Conservation (phyloP, 2,797 vertebrate species). For the Melanotaenia parkinsoni region DNA sequence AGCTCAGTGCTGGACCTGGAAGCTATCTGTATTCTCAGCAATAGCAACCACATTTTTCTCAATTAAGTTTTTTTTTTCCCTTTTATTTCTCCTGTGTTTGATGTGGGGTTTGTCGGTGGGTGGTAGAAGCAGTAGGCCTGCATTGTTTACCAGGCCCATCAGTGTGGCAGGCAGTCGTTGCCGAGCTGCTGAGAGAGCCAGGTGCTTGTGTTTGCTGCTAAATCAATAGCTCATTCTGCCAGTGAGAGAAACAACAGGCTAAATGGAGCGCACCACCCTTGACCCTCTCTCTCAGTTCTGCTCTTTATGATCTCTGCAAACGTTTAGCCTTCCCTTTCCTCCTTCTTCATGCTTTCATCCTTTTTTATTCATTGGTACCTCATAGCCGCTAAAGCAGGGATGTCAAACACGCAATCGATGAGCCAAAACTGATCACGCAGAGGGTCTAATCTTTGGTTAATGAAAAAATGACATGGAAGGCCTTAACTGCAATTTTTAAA, state of each 20-base stretch:
- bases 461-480: too few relatives aligned
- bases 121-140: slow-evolving; percentile 44
- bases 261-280: slow-evolving; percentile 64
- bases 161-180: slow-evolving; percentile 48
- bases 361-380: neutral
- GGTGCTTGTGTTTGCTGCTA: slow-evolving; percentile 55
- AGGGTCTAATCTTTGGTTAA: too few relatives aligned
- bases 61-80: slow-evolving; percentile 35
- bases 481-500: too few relatives aligned
- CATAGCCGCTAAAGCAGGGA: slow-evolving; percentile 25
- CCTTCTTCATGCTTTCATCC: slow-evolving; percentile 6
- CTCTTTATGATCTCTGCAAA: slow-evolving; percentile 53
- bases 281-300: slow-evolving; percentile 50
- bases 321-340: slow-evolving; percentile 18
- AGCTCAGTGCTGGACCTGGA: slow-evolving; percentile 24
- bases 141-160: slow-evolving; percentile 69
- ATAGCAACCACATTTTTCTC: slow-evolving; percentile 28
- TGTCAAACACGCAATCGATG: too few relatives aligned
- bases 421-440: too few relatives aligned
- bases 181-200: slow-evolving; percentile 46
- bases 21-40: neutral
- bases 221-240: slow-evolving; percentile 78
- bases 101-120: slow-evolving; percentile 47
- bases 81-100: slow-evolving; percentile 54
- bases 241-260: slow-evolving; percentile 68